These are phyloP conservation scores for Ostrea edulis DNA, from an alignment of 1,140 invertebrate species.

Conservation along the genomic window DNA sequence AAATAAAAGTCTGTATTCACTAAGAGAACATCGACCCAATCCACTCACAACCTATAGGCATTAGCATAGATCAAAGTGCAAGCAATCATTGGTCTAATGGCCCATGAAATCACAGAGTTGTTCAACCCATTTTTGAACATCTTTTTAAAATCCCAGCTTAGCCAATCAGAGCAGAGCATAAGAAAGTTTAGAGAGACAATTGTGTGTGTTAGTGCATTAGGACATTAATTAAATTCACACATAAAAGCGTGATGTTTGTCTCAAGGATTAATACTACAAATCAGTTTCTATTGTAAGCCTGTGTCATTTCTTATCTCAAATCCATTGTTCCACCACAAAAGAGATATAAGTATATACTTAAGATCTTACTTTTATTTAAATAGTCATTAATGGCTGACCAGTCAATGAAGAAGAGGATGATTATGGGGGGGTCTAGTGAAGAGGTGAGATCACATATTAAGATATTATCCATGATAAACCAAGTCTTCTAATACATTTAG, in stretches of 20 bases:
- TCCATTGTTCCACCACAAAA: slow-evolving; percentile 22
- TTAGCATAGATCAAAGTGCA: slow-evolving; percentile 15
- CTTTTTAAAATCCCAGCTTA: neutral
- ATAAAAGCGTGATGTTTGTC: slow-evolving; percentile 35
- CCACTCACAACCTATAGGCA: neutral
- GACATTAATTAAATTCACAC: slow-evolving; percentile 39
- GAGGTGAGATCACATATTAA: slow-evolving; percentile 1
- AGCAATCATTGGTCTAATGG: slow-evolving; percentile 32
- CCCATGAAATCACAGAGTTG: slow-evolving; percentile 31
- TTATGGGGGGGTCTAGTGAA: slow-evolving; percentile 8
- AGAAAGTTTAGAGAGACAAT: neutral
- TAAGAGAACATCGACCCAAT: neutral
- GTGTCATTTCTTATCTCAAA: slow-evolving; percentile 27
- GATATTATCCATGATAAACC: slow-evolving; percentile 24
- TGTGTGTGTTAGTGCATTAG: slow-evolving; percentile 30
- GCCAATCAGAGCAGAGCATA: slow-evolving; percentile 18
- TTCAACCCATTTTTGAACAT: slow-evolving; percentile 37
- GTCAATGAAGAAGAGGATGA: neutral
- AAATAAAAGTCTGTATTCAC: neutral
- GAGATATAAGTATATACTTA: slow-evolving; percentile 39
- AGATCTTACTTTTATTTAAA: slow-evolving; percentile 13
- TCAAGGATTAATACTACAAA: slow-evolving; percentile 19
- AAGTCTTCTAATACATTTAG: neutral
- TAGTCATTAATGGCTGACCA: slow-evolving; percentile 36
- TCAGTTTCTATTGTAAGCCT: slow-evolving; percentile 25